phyloP scores from a whole-genome alignment of 2,113 vertebrate genomes.

The Mixornis gularis region DNA sequence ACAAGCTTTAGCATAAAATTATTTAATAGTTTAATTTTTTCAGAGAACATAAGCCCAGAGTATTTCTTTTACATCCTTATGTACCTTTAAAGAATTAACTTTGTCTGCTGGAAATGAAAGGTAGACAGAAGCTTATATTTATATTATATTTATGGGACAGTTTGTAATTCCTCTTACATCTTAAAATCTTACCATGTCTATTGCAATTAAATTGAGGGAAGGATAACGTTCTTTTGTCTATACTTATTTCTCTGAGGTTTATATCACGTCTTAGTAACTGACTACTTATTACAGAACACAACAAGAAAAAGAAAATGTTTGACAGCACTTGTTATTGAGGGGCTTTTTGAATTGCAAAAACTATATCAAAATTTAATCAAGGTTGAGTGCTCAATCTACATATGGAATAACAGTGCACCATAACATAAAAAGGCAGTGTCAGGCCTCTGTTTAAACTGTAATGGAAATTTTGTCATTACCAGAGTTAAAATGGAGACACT shows the following conservation, averaged over 20 bases:
- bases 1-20: neutral
- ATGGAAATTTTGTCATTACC: neutral
- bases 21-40: slow-evolving; percentile 8
- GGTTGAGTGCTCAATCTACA: neutral
- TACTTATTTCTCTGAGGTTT: neutral
- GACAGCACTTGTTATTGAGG: neutral
- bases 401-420: neutral
- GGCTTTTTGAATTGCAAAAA: neutral
- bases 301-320: neutral
- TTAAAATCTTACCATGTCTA: neutral
- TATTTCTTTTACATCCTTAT: neutral
- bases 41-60: neutral
- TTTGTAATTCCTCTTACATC: neutral
- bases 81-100: neutral
- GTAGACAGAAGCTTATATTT: neutral
- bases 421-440: neutral
- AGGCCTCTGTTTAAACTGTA: neutral
- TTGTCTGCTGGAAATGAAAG: neutral
- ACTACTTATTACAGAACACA: neutral
- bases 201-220: neutral
- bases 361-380: neutral
- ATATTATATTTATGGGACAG: neutral
- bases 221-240: neutral
- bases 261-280: neutral
- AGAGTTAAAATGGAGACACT: neutral